phyloP scores from a whole-genome alignment of 2,888 invertebrate species.

The Drosophila pseudotalamancana region DNA sequence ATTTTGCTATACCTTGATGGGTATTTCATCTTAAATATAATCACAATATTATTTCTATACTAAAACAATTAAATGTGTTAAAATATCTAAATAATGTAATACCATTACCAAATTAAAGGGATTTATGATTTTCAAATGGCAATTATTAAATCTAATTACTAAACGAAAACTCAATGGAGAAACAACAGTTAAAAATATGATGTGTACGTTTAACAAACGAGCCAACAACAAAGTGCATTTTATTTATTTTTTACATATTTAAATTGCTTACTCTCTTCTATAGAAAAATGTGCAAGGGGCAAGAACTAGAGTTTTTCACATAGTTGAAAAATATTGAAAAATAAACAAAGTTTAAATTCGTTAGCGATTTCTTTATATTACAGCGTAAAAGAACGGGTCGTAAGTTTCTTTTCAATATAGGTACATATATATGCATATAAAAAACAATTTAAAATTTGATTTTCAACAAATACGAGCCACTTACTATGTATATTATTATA shows the following conservation, averaged over 20 bases:
- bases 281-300: conserved; percentile 39
- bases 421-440: conserved; percentile 49
- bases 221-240: conserved; percentile 64
- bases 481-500: conserved; percentile 55
- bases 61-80: conserved; percentile 40
- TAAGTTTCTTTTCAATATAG: conserved; percentile 21
- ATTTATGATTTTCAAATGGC: conserved; percentile 55
- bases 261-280: conserved; percentile 40
- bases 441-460: conserved; percentile 73
- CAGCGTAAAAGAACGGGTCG: conserved; percentile 50
- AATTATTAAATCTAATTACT: conserved; percentile 43
- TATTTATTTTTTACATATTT: conserved; percentile 58
- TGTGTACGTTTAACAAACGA: conserved; percentile 56
- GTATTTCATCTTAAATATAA: conserved; percentile 45
- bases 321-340: conserved; percentile 20
- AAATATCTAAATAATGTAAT: conserved; percentile 12
- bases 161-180: conserved; percentile 31
- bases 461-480: conserved; percentile 65
- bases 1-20: conserved; percentile 30
- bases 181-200: conserved; percentile 40
- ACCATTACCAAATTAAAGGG: conserved; percentile 72
- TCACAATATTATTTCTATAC: conserved; percentile 43
- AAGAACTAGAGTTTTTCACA: conserved; percentile 27
- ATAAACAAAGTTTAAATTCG: conserved; percentile 70
- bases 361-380: conserved; percentile 70